phyloP scores from a whole-genome alignment of 2,888 invertebrate genomes.

The Abrostola triplasia region DNA sequence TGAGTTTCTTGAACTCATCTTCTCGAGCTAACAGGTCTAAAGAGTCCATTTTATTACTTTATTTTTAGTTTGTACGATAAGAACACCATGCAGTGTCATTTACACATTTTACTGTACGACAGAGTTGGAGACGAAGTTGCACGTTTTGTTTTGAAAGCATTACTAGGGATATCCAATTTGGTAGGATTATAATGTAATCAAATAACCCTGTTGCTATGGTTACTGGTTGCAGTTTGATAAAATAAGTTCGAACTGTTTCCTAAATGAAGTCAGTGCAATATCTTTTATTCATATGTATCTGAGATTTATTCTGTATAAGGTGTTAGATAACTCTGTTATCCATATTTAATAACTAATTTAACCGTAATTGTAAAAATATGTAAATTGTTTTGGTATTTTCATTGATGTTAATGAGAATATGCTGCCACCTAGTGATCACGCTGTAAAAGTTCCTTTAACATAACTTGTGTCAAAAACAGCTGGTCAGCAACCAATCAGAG shows the following conservation, averaged over 20 bases:
- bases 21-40: slow-evolving; percentile 80
- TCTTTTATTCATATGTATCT: background rate
- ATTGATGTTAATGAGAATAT: slow-evolving; percentile 70
- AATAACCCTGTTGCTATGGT: slow-evolving; percentile 70
- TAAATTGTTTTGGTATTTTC: background rate
- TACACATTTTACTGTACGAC: background rate
- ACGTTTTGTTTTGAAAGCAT: background rate
- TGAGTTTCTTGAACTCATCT: slow-evolving; percentile 82
- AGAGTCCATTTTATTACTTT: slow-evolving; percentile 72
- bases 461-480: slow-evolving; percentile 83
- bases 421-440: slow-evolving; percentile 71
- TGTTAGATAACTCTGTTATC: rapidly evolving
- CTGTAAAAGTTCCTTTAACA: slow-evolving; percentile 23
- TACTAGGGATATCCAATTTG: slow-evolving; percentile 38
- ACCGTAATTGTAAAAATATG: background rate
- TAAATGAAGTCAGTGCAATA: slow-evolving; percentile 25
- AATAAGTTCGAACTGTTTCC: slow-evolving; percentile 23
- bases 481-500: slow-evolving; percentile 79
- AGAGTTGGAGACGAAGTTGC: background rate
- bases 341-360: background rate
- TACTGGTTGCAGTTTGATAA: slow-evolving; percentile 57
- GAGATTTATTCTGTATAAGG: rapidly evolving
- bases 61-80: slow-evolving; percentile 27
- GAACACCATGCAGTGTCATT: slow-evolving; percentile 18
- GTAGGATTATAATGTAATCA: slow-evolving; percentile 52